Base-by-base conservation (phyloP, 2,113 vertebrate genomes). In the Scopus umbretta region DNA sequence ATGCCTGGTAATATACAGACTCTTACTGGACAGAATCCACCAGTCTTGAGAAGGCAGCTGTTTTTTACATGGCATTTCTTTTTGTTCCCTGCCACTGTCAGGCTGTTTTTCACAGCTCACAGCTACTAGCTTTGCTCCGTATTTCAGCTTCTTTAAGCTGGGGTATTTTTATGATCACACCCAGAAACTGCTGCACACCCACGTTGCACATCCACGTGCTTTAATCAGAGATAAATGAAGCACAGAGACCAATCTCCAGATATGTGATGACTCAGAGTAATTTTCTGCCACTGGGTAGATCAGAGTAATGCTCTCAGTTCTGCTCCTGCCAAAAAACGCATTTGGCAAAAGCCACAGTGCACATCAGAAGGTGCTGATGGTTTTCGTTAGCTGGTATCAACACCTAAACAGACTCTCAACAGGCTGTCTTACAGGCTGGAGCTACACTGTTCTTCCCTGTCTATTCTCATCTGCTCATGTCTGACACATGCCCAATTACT, bases 101-200 rank as follows among this genome's bases (percentile, higher is more conserved):
- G 25, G 26, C 38, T 67, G 30, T 43, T 86, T 56, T 16, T 38
- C 62, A 73, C 11, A 36, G 32, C 88, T 70, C 56, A 63, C 65
- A 79, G 53, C 6, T 26, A 79, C 52, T 18, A 68, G 30, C 38
- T 58, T 65, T 84, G 36, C 20, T 63, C 27, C 73, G 58, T 14
- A 63, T 6, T 2, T 11, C 32, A 11, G 53, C n/a, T 87, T 81
- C 63, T 85, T 22, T 61, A 66, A 83, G 40, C 40, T 75, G n/a
- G 4, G 21, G 8, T 20, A 40, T n/a, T 93, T 88, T 74, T 65
- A 47, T 34, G 55, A 80, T 67, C 90, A 96, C 90, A 93, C 85
- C 70, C 91, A 94, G 87, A 91, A 89, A 95, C 71, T 82, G 43
- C 86, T 94, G 52, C 78, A 92, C 5, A 2, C 89, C 83, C 88